Evolutionary conservation across 2,113 vertebrate species (phyloP).

Genomic region (Chrysemys picta): DNA sequence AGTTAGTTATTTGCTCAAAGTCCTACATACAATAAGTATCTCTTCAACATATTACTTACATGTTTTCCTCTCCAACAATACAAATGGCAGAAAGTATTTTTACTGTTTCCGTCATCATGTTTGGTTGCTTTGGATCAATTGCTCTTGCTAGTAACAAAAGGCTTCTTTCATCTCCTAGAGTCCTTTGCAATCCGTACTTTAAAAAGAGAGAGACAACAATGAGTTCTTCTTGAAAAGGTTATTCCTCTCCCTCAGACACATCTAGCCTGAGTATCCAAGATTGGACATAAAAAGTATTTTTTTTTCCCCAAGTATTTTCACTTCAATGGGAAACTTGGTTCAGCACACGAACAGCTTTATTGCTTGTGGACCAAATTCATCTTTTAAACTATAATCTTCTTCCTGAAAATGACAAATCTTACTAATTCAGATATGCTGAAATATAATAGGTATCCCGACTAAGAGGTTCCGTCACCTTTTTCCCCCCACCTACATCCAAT

Average conservation of each 20-base stretch:
- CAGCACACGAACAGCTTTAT: neutral
- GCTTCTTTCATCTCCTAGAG: constrained; percentile 93
- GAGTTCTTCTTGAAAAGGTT: neutral
- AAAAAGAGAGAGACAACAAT: neutral
- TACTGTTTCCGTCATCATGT: constrained; percentile 98
- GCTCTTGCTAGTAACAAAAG: constrained; percentile 91
- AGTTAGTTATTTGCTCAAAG: rapidly evolving
- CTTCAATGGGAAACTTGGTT: rapidly evolving
- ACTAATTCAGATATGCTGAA: neutral
- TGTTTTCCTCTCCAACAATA: constrained; percentile 95
- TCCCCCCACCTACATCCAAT: neutral
- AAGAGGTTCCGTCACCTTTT: neutral
- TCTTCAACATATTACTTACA: constrained; percentile 81
- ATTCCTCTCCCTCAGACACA: neutral
- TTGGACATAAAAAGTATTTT: neutral
- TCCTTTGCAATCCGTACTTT: constrained; percentile 95
- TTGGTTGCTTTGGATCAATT: constrained; percentile 94
- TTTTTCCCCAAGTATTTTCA: neutral
- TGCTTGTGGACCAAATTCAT: neutral
- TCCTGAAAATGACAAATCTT: neutral
- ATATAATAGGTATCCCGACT: neutral
- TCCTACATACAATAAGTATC: neutral
- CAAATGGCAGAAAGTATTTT: constrained; percentile 97
- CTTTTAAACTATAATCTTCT: neutral
- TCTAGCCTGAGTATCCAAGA: neutral